phyloP scores from a whole-genome alignment of 1,140 invertebrate genomes.

The Cotesia typhae region DNA sequence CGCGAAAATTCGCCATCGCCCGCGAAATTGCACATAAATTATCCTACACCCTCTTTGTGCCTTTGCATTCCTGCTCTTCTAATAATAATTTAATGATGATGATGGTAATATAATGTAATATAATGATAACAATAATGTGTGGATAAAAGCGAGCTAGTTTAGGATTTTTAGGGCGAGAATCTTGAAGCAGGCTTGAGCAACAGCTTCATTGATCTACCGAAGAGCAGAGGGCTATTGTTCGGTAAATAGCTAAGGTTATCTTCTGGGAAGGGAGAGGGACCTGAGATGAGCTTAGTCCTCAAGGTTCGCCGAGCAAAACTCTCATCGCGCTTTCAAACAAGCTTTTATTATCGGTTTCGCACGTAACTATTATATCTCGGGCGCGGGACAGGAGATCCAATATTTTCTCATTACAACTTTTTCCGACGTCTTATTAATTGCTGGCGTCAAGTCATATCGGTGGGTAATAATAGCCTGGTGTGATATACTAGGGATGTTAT shows the following conservation, averaged over 20 bases:
- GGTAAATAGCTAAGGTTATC: not conserved
- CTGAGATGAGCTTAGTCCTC: not conserved
- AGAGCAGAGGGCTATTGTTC: not conserved
- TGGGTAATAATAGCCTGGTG: not conserved
- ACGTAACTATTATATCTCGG: not conserved
- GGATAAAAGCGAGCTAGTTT: no score
- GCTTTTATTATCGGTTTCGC: conserved; percentile 34
- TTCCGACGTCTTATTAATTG: conserved; percentile 44
- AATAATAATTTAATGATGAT: no score
- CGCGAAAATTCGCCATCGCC: conserved; percentile 52
- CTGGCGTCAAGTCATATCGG: conserved; percentile 10
- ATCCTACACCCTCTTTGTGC: conserved; percentile 26
- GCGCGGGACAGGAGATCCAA: conserved; percentile 31
- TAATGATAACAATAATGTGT: no score
- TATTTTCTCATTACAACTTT: conserved; percentile 48
- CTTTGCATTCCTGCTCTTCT: not conserved
- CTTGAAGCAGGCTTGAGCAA: no score
- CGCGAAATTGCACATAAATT: conserved; percentile 55
- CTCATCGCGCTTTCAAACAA: conserved; percentile 32
- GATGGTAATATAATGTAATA: no score
- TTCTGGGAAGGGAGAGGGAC: no score
- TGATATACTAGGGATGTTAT: no score
- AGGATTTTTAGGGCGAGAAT: no score
- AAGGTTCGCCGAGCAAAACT: conserved; percentile 1
- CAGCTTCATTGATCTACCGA: no score